Evolutionary conservation across 2,888 invertebrate genomes (phyloP).

Genomic region (Agonopterix alstromeriana): DNA sequence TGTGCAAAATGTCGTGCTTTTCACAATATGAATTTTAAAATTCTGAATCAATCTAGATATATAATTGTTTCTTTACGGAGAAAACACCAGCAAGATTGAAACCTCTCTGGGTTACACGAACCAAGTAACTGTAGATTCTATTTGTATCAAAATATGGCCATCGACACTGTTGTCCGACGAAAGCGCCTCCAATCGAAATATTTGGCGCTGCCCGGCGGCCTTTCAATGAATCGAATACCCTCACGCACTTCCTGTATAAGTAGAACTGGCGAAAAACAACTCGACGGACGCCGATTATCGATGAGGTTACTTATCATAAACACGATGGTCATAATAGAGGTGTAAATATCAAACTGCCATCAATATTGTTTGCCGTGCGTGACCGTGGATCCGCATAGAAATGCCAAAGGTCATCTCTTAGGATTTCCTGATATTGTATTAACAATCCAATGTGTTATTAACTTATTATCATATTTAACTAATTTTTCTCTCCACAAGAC

Average conservation of each 20-base stretch:
- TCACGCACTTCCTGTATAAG: slow-evolving; percentile 65
- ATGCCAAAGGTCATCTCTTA: slow-evolving; percentile 51
- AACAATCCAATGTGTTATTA: slow-evolving; percentile 15
- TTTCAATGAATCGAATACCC: slow-evolving; percentile 55
- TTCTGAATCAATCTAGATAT: too few relatives aligned
- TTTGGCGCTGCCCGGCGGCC: slow-evolving; percentile 24
- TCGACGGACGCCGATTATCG: slow-evolving; percentile 13
- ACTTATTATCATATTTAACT: slow-evolving; percentile 21
- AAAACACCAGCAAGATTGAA: background rate
- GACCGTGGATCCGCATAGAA: slow-evolving; percentile 39
- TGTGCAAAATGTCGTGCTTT: too few relatives aligned
- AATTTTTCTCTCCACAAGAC: slow-evolving; percentile 13
- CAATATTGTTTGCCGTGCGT: slow-evolving; percentile 24
- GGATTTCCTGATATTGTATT: slow-evolving; percentile 33
- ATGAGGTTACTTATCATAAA: slow-evolving; percentile 6
- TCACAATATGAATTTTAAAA: too few relatives aligned
- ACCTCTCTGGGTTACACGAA: background rate
- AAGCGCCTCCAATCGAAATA: slow-evolving; percentile 35
- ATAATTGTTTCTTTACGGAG: too few relatives aligned
- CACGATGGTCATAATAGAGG: slow-evolving; percentile 4
- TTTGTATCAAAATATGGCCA: background rate
- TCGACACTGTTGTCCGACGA: slow-evolving; percentile 11
- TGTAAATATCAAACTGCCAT: slow-evolving; percentile 9
- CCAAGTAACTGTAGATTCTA: background rate
- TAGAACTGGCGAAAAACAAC: slow-evolving; percentile 40